These are phyloP conservation scores for Dermatophagoides farinae DNA, from an alignment of 1,140 invertebrate genomes.

Conservation along the genomic window DNA sequence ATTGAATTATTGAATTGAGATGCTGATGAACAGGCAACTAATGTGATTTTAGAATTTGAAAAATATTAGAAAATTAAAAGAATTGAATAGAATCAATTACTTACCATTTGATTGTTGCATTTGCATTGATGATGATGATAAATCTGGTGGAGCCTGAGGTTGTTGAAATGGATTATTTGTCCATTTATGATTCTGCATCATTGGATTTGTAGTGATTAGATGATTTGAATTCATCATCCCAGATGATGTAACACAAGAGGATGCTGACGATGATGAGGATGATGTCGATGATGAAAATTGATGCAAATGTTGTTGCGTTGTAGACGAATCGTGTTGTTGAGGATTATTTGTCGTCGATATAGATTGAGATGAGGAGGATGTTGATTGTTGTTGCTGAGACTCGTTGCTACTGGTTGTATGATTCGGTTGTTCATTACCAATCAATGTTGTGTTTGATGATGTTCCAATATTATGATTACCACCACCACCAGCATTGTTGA, in stretches of 20 bases:
- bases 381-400: neutral
- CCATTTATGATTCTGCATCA: too few species aligned
- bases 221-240: neutral
- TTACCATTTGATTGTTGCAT: too few species aligned
- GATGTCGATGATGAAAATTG: too few species aligned
- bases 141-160: too few species aligned
- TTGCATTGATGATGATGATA: too few species aligned
- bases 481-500: neutral
- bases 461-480: neutral
- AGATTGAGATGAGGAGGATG: neutral
- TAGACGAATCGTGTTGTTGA: neutral
- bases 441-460: neutral
- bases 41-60: too few species aligned
- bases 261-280: neutral
- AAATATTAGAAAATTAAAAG: too few species aligned
- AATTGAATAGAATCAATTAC: too few species aligned
- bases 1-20: neutral
- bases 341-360: neutral
- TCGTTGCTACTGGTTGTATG: neutral
- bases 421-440: neutral
- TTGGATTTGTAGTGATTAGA: too few species aligned
- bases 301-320: neutral
- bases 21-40: too few species aligned
- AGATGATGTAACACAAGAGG: neutral
- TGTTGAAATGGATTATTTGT: too few species aligned